A percentile compares a stretch with the other conserved stretches of the same genome.
Evolutionary conservation across 2,113 vertebrate species (phyloP).

Genomic region (Tapirus terrestris): DNA sequence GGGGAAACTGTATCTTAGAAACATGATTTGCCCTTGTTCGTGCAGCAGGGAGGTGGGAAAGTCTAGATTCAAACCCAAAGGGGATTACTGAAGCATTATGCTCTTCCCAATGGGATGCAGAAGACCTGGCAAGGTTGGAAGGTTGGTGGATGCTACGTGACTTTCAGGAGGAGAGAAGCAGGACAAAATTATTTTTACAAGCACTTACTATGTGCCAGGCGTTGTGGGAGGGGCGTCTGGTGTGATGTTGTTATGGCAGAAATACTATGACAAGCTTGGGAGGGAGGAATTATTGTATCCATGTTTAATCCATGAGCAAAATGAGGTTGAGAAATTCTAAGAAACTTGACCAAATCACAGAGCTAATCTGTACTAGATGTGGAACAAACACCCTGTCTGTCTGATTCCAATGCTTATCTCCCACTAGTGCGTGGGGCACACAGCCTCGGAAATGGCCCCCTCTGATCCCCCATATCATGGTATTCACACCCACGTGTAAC

Average conservation of each 20-base stretch:
- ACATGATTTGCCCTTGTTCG: background rate
- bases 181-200: background rate
- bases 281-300: background rate
- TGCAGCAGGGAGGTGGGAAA: background rate
- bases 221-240: too few relatives aligned
- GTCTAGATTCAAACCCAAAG: background rate
- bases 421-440: rapidly evolving
- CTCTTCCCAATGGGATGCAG: background rate
- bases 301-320: background rate
- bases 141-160: rapidly evolving
- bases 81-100: rapidly evolving
- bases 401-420: background rate
- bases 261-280: background rate
- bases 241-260: background rate
- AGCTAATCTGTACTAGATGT: background rate
- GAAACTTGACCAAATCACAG: background rate
- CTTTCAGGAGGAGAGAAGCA: background rate
- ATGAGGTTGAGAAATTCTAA: background rate
- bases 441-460: background rate
- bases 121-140: background rate
- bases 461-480: background rate
- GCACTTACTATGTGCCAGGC: background rate
- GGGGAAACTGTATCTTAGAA: background rate
- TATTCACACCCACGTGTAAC: rapidly evolving
- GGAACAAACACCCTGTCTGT: background rate